Percentiles rank a stretch among this genome's conserved stretches.
phyloP scores from a whole-genome alignment of 2,113 vertebrate genomes.

The Synodontis membranacea region DNA sequence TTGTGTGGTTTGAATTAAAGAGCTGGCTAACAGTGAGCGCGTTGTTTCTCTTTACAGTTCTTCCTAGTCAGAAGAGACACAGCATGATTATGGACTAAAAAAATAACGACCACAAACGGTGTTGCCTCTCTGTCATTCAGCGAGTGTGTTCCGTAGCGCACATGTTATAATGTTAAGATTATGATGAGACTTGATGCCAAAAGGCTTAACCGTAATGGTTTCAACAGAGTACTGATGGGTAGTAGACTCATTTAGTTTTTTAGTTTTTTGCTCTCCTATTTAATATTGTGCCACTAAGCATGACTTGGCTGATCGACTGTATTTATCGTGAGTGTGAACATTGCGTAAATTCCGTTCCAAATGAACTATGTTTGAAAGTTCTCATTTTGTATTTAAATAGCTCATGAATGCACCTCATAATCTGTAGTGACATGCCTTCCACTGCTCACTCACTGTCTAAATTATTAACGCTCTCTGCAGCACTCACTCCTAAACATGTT shows the following conservation, averaged over 20 bases:
- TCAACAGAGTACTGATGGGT: not conserved
- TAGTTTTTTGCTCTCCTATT: not conserved
- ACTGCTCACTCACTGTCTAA: not conserved
- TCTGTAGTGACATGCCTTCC: not conserved
- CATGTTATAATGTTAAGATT: not conserved
- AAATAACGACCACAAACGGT: not conserved
- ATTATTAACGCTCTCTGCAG: slow-evolving; percentile 1
- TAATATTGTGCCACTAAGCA: not conserved
- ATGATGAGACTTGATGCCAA: not conserved
- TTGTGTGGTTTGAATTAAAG: not conserved
- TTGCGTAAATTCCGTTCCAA: not conserved
- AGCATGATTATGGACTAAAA: not conserved
- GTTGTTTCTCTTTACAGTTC: not conserved
- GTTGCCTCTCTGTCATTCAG: not conserved
- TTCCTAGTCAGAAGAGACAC: not conserved
- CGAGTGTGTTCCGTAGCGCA: not conserved
- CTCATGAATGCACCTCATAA: not conserved
- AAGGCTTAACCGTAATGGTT: not conserved
- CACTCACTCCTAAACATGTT: not conserved
- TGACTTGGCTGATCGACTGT: not conserved
- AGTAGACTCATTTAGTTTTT: not conserved
- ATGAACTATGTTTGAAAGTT: not conserved
- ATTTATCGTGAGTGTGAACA: not conserved
- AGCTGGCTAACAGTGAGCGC: not conserved
- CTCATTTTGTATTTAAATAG: not conserved